These are phyloP conservation scores for Zoanthus gigantus DNA, from an alignment of 92 coral and sea anemone genomes.

Conservation along the genomic window DNA sequence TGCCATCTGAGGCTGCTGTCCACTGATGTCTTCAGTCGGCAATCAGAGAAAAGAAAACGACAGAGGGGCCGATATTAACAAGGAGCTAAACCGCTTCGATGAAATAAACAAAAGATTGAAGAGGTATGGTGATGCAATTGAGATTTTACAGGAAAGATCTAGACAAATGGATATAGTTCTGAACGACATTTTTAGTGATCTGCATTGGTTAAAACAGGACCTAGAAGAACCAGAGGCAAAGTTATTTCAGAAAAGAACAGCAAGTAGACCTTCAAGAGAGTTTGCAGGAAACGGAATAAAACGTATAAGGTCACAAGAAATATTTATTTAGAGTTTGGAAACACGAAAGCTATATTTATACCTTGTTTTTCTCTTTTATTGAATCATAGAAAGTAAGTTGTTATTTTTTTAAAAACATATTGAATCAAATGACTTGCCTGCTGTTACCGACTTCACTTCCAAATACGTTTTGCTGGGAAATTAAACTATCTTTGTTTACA, in stretches of 20 bases:
- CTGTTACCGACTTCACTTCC: too few relatives aligned
- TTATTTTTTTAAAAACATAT: too few relatives aligned
- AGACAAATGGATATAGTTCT: conserved; percentile 10
- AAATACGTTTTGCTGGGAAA: too few relatives aligned
- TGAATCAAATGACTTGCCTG: too few relatives aligned
- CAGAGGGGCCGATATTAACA: background rate
- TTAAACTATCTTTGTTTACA: too few relatives aligned
- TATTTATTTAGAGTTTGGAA: conserved; percentile 3
- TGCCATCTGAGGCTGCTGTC: background rate
- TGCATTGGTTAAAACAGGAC: conserved; percentile 17
- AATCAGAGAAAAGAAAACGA: background rate
- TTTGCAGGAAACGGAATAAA: background rate
- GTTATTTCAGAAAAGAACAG: background rate
- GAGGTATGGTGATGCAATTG: conserved; percentile 3
- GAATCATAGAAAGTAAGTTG: too few relatives aligned
- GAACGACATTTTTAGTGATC: conserved; percentile 2
- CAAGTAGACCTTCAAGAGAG: background rate
- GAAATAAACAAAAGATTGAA: conserved; percentile 3
- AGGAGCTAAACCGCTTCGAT: background rate
- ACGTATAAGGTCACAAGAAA: conserved; percentile 33
- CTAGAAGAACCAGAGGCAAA: background rate
- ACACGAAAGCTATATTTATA: too few relatives aligned
- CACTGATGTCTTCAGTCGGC: background rate
- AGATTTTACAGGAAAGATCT: conserved; percentile 20
- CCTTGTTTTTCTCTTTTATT: too few relatives aligned